Evolutionary conservation across 1,140 invertebrate genomes (phyloP).

Genomic region (Anastatus disparis): DNA sequence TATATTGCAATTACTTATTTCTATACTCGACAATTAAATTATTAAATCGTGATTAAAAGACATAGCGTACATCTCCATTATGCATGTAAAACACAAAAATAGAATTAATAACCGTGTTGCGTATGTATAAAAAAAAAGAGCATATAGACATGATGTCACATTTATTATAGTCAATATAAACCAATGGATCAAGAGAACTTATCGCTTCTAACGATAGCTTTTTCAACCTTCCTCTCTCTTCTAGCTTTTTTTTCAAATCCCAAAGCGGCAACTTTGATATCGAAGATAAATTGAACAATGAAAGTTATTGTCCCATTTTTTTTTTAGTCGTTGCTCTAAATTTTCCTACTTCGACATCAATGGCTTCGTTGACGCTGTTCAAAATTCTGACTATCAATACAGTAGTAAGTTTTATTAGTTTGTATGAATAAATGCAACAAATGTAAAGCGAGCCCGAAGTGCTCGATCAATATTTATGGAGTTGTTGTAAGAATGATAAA

Average conservation of each 20-base stretch:
- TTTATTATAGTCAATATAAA: slow-evolving; percentile 27
- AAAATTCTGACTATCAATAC: slow-evolving; percentile 3
- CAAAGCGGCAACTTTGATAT: slow-evolving; percentile 18
- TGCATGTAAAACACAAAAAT: no score
- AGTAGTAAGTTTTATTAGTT: slow-evolving; percentile 19
- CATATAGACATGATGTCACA: slow-evolving; percentile 9
- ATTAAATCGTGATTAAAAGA: no score
- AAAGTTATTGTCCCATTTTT: not conserved
- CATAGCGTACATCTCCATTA: no score
- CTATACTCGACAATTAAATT: no score
- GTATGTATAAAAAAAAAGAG: not conserved
- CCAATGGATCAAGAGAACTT: not conserved
- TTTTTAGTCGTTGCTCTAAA: not conserved
- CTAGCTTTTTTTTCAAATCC: not conserved
- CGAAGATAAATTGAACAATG: not conserved
- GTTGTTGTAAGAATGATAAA: slow-evolving; percentile 15
- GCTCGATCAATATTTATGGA: slow-evolving; percentile 23
- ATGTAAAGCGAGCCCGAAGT: not conserved
- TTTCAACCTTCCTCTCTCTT: slow-evolving; percentile 1
- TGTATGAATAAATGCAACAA: not conserved
- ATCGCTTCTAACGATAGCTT: slow-evolving; percentile 8
- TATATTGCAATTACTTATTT: no score
- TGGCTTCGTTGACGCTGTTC: not conserved
- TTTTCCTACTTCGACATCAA: slow-evolving; percentile 10
- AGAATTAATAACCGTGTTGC: not conserved